Evolutionary conservation across 2,888 invertebrate species (phyloP).

Genomic region (Drosophila seclusa): DNA sequence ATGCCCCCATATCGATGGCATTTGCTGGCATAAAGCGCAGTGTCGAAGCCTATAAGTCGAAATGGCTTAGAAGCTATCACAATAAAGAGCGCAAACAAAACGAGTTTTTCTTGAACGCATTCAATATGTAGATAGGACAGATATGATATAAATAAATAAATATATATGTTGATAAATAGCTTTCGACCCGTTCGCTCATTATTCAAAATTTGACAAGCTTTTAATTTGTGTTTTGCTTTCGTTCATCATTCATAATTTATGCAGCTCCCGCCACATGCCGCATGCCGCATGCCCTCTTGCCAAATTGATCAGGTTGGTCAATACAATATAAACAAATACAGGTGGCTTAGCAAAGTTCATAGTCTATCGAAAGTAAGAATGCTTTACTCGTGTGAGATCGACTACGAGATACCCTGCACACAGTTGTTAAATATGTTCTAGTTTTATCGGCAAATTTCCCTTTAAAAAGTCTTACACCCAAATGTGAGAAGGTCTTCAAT

Average conservation of each 20-base stretch:
- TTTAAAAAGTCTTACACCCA: too few relatives aligned
- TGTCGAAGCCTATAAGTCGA: slow-evolving; percentile 48
- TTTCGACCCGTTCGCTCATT: slow-evolving; percentile 4
- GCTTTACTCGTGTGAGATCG: too few relatives aligned
- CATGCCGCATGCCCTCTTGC: slow-evolving; percentile 14
- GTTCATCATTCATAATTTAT: slow-evolving; percentile 33
- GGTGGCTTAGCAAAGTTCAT: slow-evolving; percentile 40
- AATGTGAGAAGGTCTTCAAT: too few relatives aligned
- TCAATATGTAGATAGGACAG: slow-evolving; percentile 12
- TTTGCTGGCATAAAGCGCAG: slow-evolving; percentile 46
- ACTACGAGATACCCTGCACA: too few relatives aligned
- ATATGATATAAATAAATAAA: background rate
- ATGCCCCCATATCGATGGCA: slow-evolving; percentile 57
- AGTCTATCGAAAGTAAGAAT: slow-evolving; percentile 1
- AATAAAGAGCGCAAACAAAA: slow-evolving; percentile 24
- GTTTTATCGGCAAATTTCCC: too few relatives aligned
- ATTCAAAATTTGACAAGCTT: slow-evolving; percentile 3
- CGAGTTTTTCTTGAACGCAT: slow-evolving; percentile 26
- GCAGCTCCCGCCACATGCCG: slow-evolving; percentile 21
- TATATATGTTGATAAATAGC: background rate
- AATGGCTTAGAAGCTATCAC: slow-evolving; percentile 41
- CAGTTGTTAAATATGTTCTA: too few relatives aligned
- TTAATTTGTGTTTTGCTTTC: slow-evolving; percentile 1
- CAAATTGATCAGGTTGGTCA: slow-evolving; percentile 23
- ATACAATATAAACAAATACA: slow-evolving; percentile 42